Evolutionary conservation across 2,888 invertebrate genomes (phyloP).

Genomic region (Zhengitettix transpicula): DNA sequence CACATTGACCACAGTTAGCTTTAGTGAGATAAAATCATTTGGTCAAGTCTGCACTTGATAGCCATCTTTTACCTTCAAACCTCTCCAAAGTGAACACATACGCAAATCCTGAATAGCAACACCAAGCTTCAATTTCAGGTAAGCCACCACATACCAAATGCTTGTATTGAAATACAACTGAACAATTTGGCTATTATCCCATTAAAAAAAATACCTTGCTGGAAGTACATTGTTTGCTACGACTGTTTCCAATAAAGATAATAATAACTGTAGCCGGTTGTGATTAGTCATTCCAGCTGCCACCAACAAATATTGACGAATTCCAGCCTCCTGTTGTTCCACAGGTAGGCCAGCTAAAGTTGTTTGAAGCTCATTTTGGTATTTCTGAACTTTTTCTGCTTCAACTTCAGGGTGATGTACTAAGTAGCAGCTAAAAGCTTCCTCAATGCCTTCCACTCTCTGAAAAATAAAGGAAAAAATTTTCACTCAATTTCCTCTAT

Average conservation of each 20-base stretch:
- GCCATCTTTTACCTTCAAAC: too few relatives aligned
- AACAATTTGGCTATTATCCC: not conserved
- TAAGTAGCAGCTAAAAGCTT: slow-evolving; percentile 77
- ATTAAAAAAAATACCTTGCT: slow-evolving; percentile 39
- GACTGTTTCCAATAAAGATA: slow-evolving; percentile 56
- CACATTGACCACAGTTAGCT: too few relatives aligned
- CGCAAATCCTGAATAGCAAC: too few relatives aligned
- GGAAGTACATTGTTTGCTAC: slow-evolving; percentile 56
- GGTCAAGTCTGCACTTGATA: too few relatives aligned
- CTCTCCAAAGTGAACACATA: too few relatives aligned
- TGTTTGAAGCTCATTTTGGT: slow-evolving; percentile 50
- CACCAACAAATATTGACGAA: slow-evolving; percentile 56
- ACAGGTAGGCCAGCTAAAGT: slow-evolving; percentile 46
- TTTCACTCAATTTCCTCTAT: not conserved
- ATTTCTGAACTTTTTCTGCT: slow-evolving; percentile 44
- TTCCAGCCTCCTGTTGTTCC: slow-evolving; percentile 57
- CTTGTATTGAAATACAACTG: too few relatives aligned
- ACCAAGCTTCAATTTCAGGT: too few relatives aligned
- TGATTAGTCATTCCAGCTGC: slow-evolving; percentile 59
- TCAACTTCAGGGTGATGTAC: slow-evolving; percentile 59
- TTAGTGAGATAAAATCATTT: too few relatives aligned
- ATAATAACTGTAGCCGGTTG: slow-evolving; percentile 55
- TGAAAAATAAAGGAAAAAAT: slow-evolving; percentile 22
- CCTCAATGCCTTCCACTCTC: slow-evolving; percentile 72
- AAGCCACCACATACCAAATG: too few relatives aligned